Conservation (phyloP, 2,797 vertebrate species). For the Crenichthys baileyi region DNA sequence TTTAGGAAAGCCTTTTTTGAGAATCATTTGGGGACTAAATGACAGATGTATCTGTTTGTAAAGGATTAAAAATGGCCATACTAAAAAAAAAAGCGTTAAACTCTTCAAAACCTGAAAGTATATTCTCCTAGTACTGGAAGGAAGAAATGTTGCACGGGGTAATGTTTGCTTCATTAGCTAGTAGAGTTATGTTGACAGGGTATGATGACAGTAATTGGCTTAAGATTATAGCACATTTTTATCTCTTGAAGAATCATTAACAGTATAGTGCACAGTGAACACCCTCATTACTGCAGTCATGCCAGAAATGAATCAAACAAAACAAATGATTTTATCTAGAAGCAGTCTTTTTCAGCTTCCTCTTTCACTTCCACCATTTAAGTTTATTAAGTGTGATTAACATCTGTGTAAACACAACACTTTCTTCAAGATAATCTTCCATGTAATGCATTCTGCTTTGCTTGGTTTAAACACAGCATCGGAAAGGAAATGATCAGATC, state of each 20-base stretch:
- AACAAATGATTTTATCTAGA: constrained; percentile 25
- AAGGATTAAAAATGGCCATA: constrained; percentile 1
- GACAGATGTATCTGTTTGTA: constrained; percentile 3
- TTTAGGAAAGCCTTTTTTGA: constrained; percentile 12
- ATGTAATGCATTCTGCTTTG: constrained; percentile 57
- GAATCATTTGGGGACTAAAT: constrained; percentile 6
- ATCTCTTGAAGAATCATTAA: background rate
- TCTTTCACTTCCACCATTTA: constrained; percentile 35
- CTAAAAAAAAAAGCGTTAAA: background rate
- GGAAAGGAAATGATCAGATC: constrained; percentile 61
- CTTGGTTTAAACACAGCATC: constrained; percentile 48
- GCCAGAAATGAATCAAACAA: constrained; percentile 33
- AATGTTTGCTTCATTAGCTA: constrained; percentile 21
- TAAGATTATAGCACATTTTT: constrained; percentile 23
- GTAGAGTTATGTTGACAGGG: background rate
- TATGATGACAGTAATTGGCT: constrained; percentile 32
- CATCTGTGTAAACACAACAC: constrained; percentile 75
- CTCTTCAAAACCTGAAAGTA: background rate
- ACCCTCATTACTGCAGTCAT: constrained; percentile 12
- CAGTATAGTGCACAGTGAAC: background rate
- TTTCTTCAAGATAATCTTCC: constrained; percentile 70
- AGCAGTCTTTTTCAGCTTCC: constrained; percentile 28
- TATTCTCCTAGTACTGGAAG: background rate
- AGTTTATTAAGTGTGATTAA: constrained; percentile 65
- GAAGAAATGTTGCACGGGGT: background rate